Base-by-base conservation (phyloP, 64 coral and sea anemone species). In the Dendrophyllia cribrosa region DNA sequence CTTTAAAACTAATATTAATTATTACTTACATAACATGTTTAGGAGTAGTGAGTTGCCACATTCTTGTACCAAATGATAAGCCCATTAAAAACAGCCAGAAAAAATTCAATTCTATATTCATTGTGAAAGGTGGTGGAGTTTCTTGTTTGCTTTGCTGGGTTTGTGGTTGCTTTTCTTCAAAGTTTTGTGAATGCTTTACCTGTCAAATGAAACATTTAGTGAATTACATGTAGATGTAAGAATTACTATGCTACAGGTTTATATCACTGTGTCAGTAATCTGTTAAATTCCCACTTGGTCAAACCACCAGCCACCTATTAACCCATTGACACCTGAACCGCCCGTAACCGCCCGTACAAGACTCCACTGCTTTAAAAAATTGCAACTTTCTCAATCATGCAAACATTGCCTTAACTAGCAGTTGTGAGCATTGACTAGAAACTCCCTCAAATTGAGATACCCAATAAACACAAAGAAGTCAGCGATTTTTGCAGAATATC, bases 1-100 rank as follows among this genome's bases (percentile, higher is more conserved):
- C 3, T 17, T 50, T 62, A 26, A 84, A 50, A 12, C 6, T 55
- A 43, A 0, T 25, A 23, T 16, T 46, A 49, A 25, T 19, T 3
- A 0, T 43, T 60, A 85, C 91, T 87, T 87, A 93, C 91, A 93
- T 85, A 2, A 93, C 82, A 93, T 87, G 79, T 93, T 93, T 87
- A 51, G 91, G 91, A 17, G 82, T 87, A 0, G 82, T 86, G 3
- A 93, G 91, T 19, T 78, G 83, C 91, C 91, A 93, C 62, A 93
- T 62, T 69, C 91, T 72, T 78, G 91, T 93, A 59, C 91, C 91
- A 86, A 93, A 87, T 21, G 91, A 93, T 24, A 93, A 49, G 52
- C 91, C 91, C 9, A 93, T 34, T 34, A 93, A 53, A 56, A 93
- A 51, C 10, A 79, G 19, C 91, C 91, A 93, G 17, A 86, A 62